Evolutionary conservation across 2,888 invertebrate genomes (phyloP).

Genomic region (Mimumesa dahlbomi): DNA sequence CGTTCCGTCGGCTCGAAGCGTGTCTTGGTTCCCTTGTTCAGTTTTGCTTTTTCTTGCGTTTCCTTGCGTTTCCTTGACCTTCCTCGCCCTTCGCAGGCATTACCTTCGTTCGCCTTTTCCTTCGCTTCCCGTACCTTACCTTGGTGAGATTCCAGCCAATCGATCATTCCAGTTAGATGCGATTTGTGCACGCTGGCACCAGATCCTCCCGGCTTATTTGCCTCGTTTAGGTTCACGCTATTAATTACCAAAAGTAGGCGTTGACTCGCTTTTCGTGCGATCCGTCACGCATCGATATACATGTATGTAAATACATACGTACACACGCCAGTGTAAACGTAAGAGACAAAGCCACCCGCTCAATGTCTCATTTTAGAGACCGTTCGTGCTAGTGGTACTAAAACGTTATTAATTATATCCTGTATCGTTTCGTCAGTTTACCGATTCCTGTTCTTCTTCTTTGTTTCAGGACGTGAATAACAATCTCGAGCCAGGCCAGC

Average conservation of each 20-base stretch:
- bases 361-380: slow-evolving; percentile 26
- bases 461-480: slow-evolving; percentile 70
- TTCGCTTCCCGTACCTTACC: too few species aligned
- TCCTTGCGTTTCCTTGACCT: too few species aligned
- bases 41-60: too few species aligned
- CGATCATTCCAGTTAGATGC: slow-evolving; percentile 65
- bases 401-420: slow-evolving; percentile 31
- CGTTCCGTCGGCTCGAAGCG: slow-evolving; percentile 10
- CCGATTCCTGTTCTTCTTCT: slow-evolving; percentile 47
- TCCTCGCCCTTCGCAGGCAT: too few species aligned
- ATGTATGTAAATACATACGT: too few species aligned
- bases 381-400: background rate
- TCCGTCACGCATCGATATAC: slow-evolving; percentile 5
- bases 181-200: slow-evolving; percentile 51
- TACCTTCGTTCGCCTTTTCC: too few species aligned
- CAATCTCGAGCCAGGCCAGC: slow-evolving; percentile 61
- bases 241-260: slow-evolving; percentile 63
- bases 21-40: too few species aligned
- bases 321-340: slow-evolving; percentile 14
- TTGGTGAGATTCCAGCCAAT: slow-evolving; percentile 55
- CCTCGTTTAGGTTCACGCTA: slow-evolving; percentile 62
- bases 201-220: slow-evolving; percentile 45
- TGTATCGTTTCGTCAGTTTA: slow-evolving; percentile 7
- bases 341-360: slow-evolving; percentile 34
- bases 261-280: slow-evolving; percentile 59